These are phyloP conservation scores for Casuarius casuarius DNA, from an alignment of 2,113 vertebrate species.

Conservation along the genomic window DNA sequence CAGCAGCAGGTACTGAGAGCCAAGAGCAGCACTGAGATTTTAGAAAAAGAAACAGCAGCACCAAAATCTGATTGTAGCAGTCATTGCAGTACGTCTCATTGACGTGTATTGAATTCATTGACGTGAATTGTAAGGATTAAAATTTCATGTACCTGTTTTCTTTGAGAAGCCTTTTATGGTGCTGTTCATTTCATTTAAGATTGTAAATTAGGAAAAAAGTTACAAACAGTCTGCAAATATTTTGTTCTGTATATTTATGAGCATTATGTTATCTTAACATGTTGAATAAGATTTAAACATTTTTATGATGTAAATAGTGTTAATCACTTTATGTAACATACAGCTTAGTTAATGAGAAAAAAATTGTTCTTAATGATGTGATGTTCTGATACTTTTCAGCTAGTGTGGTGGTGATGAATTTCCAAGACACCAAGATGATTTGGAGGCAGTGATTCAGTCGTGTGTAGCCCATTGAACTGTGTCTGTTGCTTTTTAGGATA, in stretches of 20 bases:
- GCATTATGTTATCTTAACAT: not conserved
- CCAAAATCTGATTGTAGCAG: not conserved
- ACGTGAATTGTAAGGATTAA: not conserved
- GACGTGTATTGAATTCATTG: no score
- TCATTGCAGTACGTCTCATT: not conserved
- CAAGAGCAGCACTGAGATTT: not conserved
- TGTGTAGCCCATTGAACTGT: not conserved
- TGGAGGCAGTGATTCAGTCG: not conserved
- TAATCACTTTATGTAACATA: not conserved
- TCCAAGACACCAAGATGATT: not conserved
- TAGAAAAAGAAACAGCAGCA: not conserved
- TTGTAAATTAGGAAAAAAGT: not conserved
- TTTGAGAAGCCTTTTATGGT: not conserved
- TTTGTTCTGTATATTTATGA: not conserved
- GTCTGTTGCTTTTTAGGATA: not conserved
- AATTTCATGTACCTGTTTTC: not conserved
- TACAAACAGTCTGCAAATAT: not conserved
- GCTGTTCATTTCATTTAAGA: accelerated
- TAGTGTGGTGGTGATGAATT: not conserved
- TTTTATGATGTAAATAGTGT: not conserved
- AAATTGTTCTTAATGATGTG: not conserved
- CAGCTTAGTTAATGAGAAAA: not conserved
- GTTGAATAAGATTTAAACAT: not conserved
- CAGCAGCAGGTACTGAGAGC: not conserved
- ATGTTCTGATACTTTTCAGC: not conserved